A percentile compares a stretch with the other conserved stretches of the same genome.
These are phyloP conservation scores for Anguilla anguilla DNA, from an alignment of 2,797 vertebrate genomes.

Conservation along the genomic window DNA sequence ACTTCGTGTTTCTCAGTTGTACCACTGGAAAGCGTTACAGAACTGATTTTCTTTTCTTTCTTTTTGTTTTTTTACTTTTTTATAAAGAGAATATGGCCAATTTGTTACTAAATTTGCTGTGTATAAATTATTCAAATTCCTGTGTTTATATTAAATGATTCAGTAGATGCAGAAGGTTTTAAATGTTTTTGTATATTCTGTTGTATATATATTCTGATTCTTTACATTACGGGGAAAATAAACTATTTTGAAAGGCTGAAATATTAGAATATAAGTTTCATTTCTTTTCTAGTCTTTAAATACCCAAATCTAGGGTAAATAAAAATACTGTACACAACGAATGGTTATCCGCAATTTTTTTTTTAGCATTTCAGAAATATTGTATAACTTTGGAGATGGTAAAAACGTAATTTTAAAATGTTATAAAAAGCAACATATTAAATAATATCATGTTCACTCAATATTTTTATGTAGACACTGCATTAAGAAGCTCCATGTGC, in stretches of 20 bases:
- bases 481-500: background rate
- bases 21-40: conserved; percentile 76
- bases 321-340: conserved; percentile 88
- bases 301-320: conserved; percentile 96
- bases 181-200: conserved; percentile 92
- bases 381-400: background rate
- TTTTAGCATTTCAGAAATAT: background rate
- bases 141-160: conserved; percentile 90
- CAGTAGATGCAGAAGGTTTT: conserved; percentile 76
- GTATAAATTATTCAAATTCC: conserved; percentile 90
- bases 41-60: conserved; percentile 76
- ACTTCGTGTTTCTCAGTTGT: conserved; percentile 56
- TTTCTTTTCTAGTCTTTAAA: conserved; percentile 92
- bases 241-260: conserved; percentile 89
- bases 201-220: conserved; percentile 93
- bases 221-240: conserved; percentile 81
- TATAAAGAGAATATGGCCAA: conserved; percentile 77
- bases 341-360: conserved; percentile 16
- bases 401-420: background rate
- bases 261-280: conserved; percentile 88
- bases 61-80: conserved; percentile 69
- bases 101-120: conserved; percentile 89
- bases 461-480: background rate
- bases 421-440: background rate
- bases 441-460: background rate